These are phyloP conservation scores for Globicephala melas DNA, from an alignment of 2,113 vertebrate species.

Conservation along the genomic window DNA sequence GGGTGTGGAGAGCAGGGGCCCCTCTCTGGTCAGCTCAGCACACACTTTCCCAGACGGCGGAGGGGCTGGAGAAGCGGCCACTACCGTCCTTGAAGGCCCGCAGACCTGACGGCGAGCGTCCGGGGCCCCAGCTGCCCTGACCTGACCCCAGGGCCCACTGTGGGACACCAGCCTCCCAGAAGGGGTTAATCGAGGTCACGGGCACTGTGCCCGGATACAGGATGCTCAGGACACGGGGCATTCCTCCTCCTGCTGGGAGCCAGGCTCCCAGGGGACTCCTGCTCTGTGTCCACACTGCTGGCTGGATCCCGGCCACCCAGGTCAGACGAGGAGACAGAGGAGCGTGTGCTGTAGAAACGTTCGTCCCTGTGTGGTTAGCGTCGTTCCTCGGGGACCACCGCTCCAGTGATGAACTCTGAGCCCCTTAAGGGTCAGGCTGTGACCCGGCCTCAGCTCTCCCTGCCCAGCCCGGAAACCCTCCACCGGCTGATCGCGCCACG, in stretches of 20 bases:
- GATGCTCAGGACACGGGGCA: background rate
- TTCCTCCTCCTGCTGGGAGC: background rate
- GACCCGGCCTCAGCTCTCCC: accelerated
- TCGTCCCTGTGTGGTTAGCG: too few relatives aligned
- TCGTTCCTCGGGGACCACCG: accelerated
- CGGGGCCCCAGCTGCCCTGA: background rate
- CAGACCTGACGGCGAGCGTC: accelerated
- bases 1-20: background rate
- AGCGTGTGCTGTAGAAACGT: accelerated
- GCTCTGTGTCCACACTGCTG: accelerated
- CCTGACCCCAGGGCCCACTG: background rate
- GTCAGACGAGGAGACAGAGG: background rate
- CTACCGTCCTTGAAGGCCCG: background rate
- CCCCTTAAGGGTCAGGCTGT: background rate
- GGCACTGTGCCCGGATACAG: accelerated
- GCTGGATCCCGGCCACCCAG: accelerated
- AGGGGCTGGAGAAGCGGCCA: background rate
- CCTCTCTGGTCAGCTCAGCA: background rate
- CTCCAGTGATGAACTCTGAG: background rate
- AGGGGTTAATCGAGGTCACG: accelerated
- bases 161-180: background rate
- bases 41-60: accelerated
- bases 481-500: accelerated
- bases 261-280: accelerated
- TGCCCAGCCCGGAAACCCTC: background rate